Evolutionary conservation across 2,113 vertebrate species (phyloP), one percentile per base, ranked within the genome.

Genomic region (Toxotes chatareus): DNA sequence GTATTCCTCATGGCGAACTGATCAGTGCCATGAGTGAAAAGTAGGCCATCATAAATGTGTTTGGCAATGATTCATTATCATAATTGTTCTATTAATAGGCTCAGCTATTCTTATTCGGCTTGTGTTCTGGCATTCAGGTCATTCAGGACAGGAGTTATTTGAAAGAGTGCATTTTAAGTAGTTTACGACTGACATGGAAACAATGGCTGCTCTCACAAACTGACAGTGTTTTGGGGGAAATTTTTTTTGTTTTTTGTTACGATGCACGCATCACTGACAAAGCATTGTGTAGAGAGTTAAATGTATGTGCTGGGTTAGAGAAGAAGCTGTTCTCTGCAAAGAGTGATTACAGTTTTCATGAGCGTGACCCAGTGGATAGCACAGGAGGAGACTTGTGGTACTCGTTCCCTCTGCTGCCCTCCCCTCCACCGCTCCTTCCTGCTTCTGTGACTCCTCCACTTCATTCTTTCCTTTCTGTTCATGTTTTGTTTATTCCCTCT

Each of bases 331-430:
- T 93, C 92, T 93, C 94, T 90, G 80, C 91, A 91, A 80, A 92
- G 86, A 82, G 86, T 91, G 92, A 93, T 89, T 95, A 84, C 93
- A 95, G 94, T 89, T 93, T 94, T 94, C 76, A 94, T 93, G 90
- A 92, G 56, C 56, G 76, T 31, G 89, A 94, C 92, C 93, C 91
- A 80, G 89, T 83, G 94, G 91, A 91, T 85, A 89, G 88, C 89
- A 86, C 88, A 90, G 87, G 84, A 64, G 83, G 27, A 27, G 27
- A 51, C 88, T 84, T 81, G 81, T 76, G 82, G 76, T 77, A 51
- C 64, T 86, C 76, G 76, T 75, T 64, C 61, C 69, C 46, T 32
- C 62, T 51, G 62, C 57, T 60, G 27, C 69, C n/a, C 61, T 55
- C 76, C 16, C 38, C 46, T 62, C 79, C 46, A 56, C 73, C 44